Evolutionary conservation across 2,797 vertebrate species (phyloP).

Genomic region (Takifugu rubripes): DNA sequence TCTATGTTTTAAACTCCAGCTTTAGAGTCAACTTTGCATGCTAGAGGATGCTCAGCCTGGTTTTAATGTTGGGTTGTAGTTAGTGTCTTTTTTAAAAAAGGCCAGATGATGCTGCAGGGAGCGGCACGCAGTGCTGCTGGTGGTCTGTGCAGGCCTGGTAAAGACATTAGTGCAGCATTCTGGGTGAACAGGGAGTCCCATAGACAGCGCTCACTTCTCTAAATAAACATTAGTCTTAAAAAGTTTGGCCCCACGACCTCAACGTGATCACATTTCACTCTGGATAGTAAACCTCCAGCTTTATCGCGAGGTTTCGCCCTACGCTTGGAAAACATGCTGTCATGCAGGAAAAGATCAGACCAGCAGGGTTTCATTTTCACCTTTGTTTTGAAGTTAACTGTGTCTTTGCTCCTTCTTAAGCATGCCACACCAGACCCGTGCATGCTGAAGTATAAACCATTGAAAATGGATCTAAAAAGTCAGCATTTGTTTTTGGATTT

Average conservation of each 20-base stretch:
- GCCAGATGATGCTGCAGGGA: constrained; percentile 26
- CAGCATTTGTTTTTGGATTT: background rate
- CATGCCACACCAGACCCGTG: constrained; percentile 26
- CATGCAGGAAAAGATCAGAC: constrained; percentile 64
- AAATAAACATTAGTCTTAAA: constrained; percentile 99
- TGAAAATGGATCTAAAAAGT: background rate
- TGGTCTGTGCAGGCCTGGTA: constrained; percentile 77
- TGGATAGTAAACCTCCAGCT: constrained; percentile 75
- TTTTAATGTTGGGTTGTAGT: constrained; percentile 4
- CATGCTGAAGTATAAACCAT: constrained; percentile 24
- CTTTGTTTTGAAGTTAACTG: constrained; percentile 34
- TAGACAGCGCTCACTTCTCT: constrained; percentile 95
- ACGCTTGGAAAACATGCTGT: constrained; percentile 70
- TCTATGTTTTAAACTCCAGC: too few species aligned
- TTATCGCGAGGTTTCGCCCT: constrained; percentile 68
- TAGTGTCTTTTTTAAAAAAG: constrained; percentile 2
- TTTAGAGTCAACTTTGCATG: background rate
- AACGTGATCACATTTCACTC: constrained; percentile 87
- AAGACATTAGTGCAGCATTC: constrained; percentile 87
- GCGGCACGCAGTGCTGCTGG: constrained; percentile 41
- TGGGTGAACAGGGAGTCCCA: constrained; percentile 83
- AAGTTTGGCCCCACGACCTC: constrained; percentile 94
- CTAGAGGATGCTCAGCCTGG: constrained; percentile 3
- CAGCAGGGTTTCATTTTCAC: constrained; percentile 70
- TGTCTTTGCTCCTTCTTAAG: constrained; percentile 31